phyloP scores from a whole-genome alignment of 2,888 invertebrate species.

The Papilio protenor region DNA sequence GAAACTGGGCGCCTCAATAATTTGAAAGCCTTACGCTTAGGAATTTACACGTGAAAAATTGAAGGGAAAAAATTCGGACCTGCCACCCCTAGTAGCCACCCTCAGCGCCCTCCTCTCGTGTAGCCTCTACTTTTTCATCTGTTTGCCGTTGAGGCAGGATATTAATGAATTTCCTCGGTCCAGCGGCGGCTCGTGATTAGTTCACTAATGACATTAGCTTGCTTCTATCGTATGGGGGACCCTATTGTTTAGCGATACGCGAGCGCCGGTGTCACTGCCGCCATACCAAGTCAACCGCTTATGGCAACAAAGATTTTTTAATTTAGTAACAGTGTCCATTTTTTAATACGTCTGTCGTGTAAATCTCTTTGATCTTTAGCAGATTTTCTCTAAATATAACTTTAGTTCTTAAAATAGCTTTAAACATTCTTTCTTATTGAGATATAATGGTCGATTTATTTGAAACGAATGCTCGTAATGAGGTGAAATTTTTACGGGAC shows the following conservation, averaged over 20 bases:
- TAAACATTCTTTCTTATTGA: constrained; percentile 44
- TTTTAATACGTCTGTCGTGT: background rate
- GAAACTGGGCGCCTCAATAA: constrained; percentile 47
- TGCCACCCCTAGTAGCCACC: constrained; percentile 47
- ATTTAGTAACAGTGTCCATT: background rate
- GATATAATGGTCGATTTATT: constrained; percentile 48
- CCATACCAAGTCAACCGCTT: background rate
- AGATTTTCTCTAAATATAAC: background rate
- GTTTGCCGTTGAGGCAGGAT: constrained; percentile 80
- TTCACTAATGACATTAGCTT: constrained; percentile 87
- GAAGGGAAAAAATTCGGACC: constrained; percentile 46
- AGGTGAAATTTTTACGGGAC: constrained; percentile 13
- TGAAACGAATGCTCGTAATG: constrained; percentile 36
- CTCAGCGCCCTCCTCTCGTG: constrained; percentile 44
- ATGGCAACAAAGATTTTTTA: background rate
- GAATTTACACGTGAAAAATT: constrained; percentile 53
- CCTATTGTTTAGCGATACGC: constrained; percentile 58
- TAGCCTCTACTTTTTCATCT: constrained; percentile 64
- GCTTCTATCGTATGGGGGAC: constrained; percentile 59
- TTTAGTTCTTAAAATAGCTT: constrained; percentile 25
- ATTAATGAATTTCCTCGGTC: constrained; percentile 89
- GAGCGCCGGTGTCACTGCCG: constrained; percentile 28
- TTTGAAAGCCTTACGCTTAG: constrained; percentile 51
- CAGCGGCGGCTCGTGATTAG: constrained; percentile 86
- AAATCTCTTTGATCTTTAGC: background rate